Conservation (phyloP, 2,888 invertebrate genomes). For the Timema cristinae region DNA sequence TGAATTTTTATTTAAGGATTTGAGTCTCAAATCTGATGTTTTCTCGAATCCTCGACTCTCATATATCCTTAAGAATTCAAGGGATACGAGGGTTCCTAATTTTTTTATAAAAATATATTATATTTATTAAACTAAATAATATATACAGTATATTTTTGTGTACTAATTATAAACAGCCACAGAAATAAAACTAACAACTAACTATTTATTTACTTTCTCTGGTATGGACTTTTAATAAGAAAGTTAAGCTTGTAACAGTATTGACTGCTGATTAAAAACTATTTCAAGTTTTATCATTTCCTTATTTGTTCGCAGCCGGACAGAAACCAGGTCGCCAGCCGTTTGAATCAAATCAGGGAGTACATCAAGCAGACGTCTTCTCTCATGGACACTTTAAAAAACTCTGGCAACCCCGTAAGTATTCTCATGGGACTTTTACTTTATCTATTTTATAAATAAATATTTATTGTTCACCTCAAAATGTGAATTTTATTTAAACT, state of each 20-base stretch:
- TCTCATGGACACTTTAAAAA: conserved; percentile 65
- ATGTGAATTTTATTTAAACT: background rate
- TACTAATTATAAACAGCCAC: background rate
- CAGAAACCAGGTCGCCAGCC: conserved; percentile 62
- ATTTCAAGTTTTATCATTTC: background rate
- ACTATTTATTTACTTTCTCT: conserved; percentile 4
- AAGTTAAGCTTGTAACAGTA: too few relatives aligned
- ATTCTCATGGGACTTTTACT: conserved; percentile 13
- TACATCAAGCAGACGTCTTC: conserved; percentile 67
- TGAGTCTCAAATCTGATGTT: too few relatives aligned
- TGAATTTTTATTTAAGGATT: too few relatives aligned
- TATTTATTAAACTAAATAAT: too few relatives aligned
- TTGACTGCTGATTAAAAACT: background rate
- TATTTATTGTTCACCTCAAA: background rate
- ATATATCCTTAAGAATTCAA: too few relatives aligned
- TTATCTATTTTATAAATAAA: background rate
- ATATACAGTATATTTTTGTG: background rate
- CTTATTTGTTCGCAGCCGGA: conserved; percentile 47
- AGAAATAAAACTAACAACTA: background rate
- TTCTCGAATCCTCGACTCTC: too few relatives aligned
- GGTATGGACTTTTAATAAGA: too few relatives aligned
- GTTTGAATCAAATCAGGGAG: conserved; percentile 66
- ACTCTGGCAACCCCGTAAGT: conserved; percentile 64
- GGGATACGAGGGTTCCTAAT: too few relatives aligned
- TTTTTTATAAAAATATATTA: too few relatives aligned